Base-by-base conservation (phyloP, 1,140 invertebrate genomes). In the Drosophila navojoa region DNA sequence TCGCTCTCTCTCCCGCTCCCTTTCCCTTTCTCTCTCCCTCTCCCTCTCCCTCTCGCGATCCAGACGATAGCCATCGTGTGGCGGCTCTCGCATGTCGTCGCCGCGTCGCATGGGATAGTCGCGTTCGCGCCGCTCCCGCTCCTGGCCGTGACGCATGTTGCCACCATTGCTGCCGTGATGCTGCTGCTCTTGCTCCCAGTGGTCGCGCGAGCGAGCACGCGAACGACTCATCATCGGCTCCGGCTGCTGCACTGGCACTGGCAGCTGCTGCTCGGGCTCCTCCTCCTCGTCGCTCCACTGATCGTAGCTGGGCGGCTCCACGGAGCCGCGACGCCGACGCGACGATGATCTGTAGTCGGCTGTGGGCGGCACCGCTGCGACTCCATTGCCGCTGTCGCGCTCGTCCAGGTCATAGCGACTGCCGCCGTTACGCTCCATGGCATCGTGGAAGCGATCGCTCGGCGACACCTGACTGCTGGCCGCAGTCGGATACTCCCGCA, bases 361-460 rank as follows among this genome's bases (percentile, higher is more conserved):
- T 10, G 27, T 29, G 38, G 55, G 16, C 1, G 15, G n/a, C n/a
- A 25, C 38, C 49, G 47, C 27, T 32, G 60, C 9, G 15, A 25
- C 25, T 11, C 53, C n/a, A 13, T 15, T 15, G 38, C 11, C 5
- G 47, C 22, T 32, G 47, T 90, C 82, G 11, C 85, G 81, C 15
- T 91, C 91, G 61, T 95, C 93, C 70, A 93, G 93, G 6, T 91
- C 86, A 15, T 91, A 91, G 7, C 90, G 82, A 58, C 94, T 93
- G 44, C 95, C 93, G 71, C 71, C 94, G 93, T n/a, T 67, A 45
- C 57, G 82, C 91, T 97, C 96, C 92, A 97, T 93, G 22, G 96
- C 96, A 79, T 96, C 96, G 77, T 96, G 95, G 90, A 97, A 97
- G 42, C 96, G 94, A 71, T 97, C 96, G 62, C 95, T 93, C 0